phyloP scores from a whole-genome alignment of 2,113 vertebrate genomes.

The Oenanthe oenanthe region DNA sequence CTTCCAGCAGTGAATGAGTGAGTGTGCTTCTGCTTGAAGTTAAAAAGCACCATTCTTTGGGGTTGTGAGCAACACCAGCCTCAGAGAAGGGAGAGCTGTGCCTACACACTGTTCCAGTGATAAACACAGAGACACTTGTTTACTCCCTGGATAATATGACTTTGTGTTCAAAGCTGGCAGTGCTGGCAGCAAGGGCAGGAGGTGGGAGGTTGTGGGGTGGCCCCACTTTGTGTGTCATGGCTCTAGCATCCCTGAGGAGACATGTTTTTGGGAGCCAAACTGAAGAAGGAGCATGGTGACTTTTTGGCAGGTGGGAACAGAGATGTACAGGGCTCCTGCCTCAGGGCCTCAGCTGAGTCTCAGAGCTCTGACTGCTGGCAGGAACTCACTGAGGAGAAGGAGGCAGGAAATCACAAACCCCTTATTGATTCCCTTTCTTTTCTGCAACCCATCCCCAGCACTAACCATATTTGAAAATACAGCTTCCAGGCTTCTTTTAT shows the following conservation, averaged over 20 bases:
- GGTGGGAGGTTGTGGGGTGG: not conserved
- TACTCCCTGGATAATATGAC: not conserved
- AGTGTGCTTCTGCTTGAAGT: not conserved
- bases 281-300: not conserved
- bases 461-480: conserved; percentile 42
- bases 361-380: not conserved
- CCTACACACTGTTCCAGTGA: not conserved
- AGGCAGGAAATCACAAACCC: not conserved
- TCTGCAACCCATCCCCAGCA: conserved; percentile 16
- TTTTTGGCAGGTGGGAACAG: not conserved
- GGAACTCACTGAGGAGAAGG: not conserved
- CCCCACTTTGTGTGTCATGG: not conserved
- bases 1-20: not conserved
- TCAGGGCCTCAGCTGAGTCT: not conserved
- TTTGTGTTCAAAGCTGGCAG: not conserved
- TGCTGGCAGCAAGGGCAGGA: not conserved
- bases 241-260: not conserved
- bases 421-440: not conserved
- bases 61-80: not conserved
- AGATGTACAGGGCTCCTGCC: rapidly evolving
- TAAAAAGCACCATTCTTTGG: not conserved
- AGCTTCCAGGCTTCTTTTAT: not conserved
- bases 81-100: not conserved
- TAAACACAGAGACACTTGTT: not conserved
- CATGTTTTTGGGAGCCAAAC: not conserved